A percentile compares a stretch with the other conserved stretches of the same genome.
Conservation (phyloP, 2,797 vertebrate species). For the Myotis findleyi region DNA sequence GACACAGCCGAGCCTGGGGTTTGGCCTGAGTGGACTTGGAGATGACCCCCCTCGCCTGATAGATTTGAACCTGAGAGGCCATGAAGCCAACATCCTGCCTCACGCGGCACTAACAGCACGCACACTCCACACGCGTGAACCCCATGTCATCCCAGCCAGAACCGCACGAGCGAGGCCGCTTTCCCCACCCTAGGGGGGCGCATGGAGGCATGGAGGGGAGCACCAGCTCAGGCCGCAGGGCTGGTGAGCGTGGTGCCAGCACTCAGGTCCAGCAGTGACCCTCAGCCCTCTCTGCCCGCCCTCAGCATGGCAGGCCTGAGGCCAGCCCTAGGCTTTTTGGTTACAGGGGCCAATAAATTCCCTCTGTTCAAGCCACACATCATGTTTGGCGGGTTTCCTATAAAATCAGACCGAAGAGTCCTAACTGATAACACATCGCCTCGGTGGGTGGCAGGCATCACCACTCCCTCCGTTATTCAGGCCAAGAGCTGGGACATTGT, state of each 20-base stretch:
- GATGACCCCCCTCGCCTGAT: neutral
- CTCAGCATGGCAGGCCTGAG: neutral
- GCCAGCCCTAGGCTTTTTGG: neutral
- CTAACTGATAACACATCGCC: neutral
- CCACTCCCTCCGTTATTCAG: neutral
- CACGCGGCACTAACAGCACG: fast-evolving
- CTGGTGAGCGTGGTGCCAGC: neutral
- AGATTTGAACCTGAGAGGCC: neutral
- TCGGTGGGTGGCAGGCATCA: neutral
- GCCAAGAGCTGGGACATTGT: neutral
- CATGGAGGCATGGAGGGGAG: neutral
- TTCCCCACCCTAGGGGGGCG: neutral
- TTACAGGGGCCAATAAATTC: neutral
- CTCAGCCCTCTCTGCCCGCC: neutral
- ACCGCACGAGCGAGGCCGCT: fast-evolving
- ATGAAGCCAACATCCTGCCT: neutral
- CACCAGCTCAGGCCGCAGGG: neutral
- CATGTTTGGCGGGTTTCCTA: neutral
- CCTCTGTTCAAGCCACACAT: neutral
- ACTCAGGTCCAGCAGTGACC: too few relatives aligned
- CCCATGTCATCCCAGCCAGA: neutral
- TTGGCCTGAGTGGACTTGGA: neutral
- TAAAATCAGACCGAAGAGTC: neutral
- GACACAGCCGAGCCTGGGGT: neutral
- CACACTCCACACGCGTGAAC: too few relatives aligned